Evolutionary conservation across 2,113 vertebrate species (phyloP).

Genomic region (Antigone vipio): DNA sequence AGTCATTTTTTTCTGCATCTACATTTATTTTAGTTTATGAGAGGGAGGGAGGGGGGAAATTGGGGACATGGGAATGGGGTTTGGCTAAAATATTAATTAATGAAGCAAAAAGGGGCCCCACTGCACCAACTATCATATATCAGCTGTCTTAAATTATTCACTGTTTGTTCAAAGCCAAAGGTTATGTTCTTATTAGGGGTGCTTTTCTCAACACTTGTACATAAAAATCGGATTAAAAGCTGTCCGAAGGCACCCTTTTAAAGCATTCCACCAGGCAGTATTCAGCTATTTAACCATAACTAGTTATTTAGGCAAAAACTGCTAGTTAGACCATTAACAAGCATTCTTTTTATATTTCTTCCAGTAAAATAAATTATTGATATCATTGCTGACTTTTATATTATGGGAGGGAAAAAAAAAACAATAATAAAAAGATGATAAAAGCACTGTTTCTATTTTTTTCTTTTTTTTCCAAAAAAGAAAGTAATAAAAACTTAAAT

Average conservation of each 20-base stretch:
- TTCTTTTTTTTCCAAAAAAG: conserved; percentile 85
- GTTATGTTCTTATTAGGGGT: conserved; percentile 79
- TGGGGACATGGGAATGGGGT: conserved; percentile 52
- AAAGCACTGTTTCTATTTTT: conserved; percentile 92
- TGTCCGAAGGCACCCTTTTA: conserved; percentile 75
- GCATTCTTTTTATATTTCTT: conserved; percentile 95
- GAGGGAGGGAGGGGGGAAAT: conserved; percentile 56
- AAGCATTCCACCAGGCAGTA: conserved; percentile 82
- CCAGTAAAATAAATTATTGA: conserved; percentile 92
- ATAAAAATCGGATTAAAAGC: conserved; percentile 76
- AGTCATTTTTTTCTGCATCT: conserved; percentile 82
- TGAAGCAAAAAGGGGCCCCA: conserved; percentile 77
- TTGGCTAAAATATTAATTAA: conserved; percentile 71
- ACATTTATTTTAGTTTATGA: conserved; percentile 78
- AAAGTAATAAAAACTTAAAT: conserved; percentile 86
- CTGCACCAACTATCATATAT: conserved; percentile 78
- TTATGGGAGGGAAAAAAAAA: conserved; percentile 85
- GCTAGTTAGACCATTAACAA: conserved; percentile 84
- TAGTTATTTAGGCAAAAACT: conserved; percentile 82
- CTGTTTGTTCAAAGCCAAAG: conserved; percentile 90
- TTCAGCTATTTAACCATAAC: conserved; percentile 84
- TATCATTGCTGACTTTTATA: conserved; percentile 97
- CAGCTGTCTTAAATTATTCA: conserved; percentile 81
- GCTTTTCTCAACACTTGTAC: conserved; percentile 72
- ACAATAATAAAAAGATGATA: conserved; percentile 83